These are phyloP conservation scores for Ceyx cyanopectus DNA, from an alignment of 2,113 vertebrate genomes.

Conservation along the genomic window DNA sequence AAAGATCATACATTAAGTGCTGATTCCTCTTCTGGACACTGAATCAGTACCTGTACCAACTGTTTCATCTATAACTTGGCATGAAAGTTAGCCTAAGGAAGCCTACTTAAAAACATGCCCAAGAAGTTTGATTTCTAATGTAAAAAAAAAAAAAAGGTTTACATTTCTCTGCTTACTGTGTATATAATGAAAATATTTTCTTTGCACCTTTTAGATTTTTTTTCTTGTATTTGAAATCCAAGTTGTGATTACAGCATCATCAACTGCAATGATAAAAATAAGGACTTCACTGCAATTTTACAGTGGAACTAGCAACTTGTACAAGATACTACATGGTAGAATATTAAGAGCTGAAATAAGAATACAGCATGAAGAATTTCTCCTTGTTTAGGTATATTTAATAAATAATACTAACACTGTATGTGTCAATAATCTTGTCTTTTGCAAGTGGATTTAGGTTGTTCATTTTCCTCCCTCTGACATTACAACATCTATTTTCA, in stretches of 20 bases:
- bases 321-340: not conserved
- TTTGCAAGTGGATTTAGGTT: not conserved
- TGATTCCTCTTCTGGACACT: not conserved
- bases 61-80: not conserved
- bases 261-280: not conserved
- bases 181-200: not conserved
- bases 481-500: not conserved
- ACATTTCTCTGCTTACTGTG: not conserved
- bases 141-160: not conserved
- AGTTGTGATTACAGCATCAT: not conserved
- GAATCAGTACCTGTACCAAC: not conserved
- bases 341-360: not conserved
- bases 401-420: not conserved
- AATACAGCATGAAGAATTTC: too few relatives aligned
- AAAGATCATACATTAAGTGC: not conserved
- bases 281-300: not conserved
- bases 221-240: not conserved
- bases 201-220: not conserved
- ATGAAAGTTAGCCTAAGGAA: not conserved
- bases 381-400: not conserved
- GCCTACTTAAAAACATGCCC: not conserved
- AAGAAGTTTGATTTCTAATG: not conserved
- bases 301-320: not conserved
- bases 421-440: not conserved
- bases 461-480: not conserved